Evolutionary conservation across 2,888 invertebrate genomes (phyloP).

Genomic region (Mechanitis mazaeus): DNA sequence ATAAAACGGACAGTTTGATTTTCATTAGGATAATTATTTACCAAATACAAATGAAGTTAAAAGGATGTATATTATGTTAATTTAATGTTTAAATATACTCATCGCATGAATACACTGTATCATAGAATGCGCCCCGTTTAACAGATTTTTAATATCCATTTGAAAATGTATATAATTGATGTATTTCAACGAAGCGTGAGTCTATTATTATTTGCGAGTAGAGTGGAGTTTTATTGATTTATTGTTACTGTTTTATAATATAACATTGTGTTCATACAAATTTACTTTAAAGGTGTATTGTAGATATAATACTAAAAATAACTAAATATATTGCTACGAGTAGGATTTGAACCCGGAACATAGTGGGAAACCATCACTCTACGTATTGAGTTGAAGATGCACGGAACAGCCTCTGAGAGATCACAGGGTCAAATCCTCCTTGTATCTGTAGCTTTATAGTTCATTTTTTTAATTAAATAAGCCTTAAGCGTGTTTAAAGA

Average conservation of each 20-base stretch:
- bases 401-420: no score
- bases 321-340: no score
- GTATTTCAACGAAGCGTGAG: slow-evolving; percentile 11
- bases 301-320: no score
- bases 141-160: slow-evolving; percentile 17
- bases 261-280: not conserved
- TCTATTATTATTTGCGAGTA: slow-evolving; percentile 8
- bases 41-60: not conserved
- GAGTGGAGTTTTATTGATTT: not conserved
- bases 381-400: no score
- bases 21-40: slow-evolving; percentile 7
- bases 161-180: slow-evolving; percentile 13
- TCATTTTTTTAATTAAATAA: no score
- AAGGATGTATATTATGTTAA: not conserved
- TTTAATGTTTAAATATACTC: not conserved
- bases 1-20: slow-evolving; percentile 16
- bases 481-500: no score
- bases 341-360: no score
- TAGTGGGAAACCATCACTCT: no score
- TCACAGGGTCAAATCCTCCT: no score
- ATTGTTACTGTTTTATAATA: not conserved
- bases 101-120: slow-evolving; percentile 10
- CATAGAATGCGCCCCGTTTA: slow-evolving; percentile 8
- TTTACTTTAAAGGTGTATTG: no score
- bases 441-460: no score